Conservation (phyloP, 2,797 vertebrate species). For the Dryobates pubescens region DNA sequence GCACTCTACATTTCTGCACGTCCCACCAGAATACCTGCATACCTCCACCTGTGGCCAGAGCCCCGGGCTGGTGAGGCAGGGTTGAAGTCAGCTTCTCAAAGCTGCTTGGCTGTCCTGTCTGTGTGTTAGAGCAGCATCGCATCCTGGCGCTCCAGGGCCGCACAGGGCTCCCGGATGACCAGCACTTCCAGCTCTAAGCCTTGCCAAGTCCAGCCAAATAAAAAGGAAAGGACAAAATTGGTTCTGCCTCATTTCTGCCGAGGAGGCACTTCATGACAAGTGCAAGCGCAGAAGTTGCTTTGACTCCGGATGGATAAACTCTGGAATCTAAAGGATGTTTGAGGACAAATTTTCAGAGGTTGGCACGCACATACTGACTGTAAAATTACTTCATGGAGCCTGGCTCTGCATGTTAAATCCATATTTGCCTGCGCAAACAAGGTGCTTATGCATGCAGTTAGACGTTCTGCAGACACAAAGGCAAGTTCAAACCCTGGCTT, state of each 20-base stretch:
- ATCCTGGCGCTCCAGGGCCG: not conserved
- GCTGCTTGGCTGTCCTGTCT: not conserved
- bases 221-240: not conserved
- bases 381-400: constrained; percentile 63
- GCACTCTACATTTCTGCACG: constrained; percentile 31
- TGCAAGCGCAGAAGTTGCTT: constrained; percentile 34
- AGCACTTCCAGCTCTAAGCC: not conserved
- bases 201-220: not conserved
- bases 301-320: constrained; percentile 44
- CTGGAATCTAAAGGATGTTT: constrained; percentile 54
- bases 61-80: not conserved
- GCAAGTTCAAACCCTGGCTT: constrained; percentile 12
- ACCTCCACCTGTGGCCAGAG: not conserved
- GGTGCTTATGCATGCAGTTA: constrained; percentile 48
- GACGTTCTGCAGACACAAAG: constrained; percentile 13
- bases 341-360: constrained; percentile 59
- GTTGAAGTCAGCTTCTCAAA: constrained; percentile 10
- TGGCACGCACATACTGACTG: constrained; percentile 36
- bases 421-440: constrained; percentile 53
- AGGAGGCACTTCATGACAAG: constrained; percentile 20
- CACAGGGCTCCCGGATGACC: not conserved
- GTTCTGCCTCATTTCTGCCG: constrained; percentile 1
- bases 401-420: constrained; percentile 58
- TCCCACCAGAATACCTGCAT: constrained; percentile 44
- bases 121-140: not conserved